Evolutionary conservation across 2,113 vertebrate species (phyloP), one percentile per base, ranked within the genome.

Genomic region (Oriolus oriolus): DNA sequence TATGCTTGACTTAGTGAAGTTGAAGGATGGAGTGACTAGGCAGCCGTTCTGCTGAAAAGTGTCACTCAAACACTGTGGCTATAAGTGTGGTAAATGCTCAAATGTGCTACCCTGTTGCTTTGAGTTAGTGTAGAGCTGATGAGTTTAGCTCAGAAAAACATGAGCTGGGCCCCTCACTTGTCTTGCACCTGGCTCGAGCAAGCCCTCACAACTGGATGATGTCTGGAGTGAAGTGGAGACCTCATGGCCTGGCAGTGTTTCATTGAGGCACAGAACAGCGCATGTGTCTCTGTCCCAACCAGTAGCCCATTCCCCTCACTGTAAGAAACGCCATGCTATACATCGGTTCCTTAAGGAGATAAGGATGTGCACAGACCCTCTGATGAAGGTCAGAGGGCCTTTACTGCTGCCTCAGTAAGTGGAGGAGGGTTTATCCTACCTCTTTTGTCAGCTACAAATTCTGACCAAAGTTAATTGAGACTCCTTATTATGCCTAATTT

Each of bases 131-230:
- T 53, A 61, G 68, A 52, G 37, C 44, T 63, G 6, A 16, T 37
- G 26, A 16, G 8, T 61, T 71, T 20, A 52, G 14, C 17, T 61
- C 13, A 35, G 20, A 53, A 84, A 30, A 61, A 35, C 24, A 4
- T 52, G 20, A 71, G 37, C 37, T 26, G 37, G 37, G 37, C 13
- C 37, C 13, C 37, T 61, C 16, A 35, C 10, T 23, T 24, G 2
- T 37, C 31, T 52, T 60, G 31, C 0, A 6, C 7, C 16, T 20
- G 37, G 20, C 45, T 52, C 0, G 1, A 52, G 54, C 26, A 28
- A 70, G 20, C 13, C 10, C 31, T 60, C 54, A 30, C 16, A 60
- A 19, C 5, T 60, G 20, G 52, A 35, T n/a, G 20, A 42, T 42
- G 24, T n/a, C 37, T 60, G 44, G 30, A 50, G 35, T 27, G 49